A percentile compares a stretch with the other conserved stretches of the same genome.
These are phyloP conservation scores for Actinernus sp. DNA, from an alignment of 92 coral and sea anemone species.

Conservation along the genomic window DNA sequence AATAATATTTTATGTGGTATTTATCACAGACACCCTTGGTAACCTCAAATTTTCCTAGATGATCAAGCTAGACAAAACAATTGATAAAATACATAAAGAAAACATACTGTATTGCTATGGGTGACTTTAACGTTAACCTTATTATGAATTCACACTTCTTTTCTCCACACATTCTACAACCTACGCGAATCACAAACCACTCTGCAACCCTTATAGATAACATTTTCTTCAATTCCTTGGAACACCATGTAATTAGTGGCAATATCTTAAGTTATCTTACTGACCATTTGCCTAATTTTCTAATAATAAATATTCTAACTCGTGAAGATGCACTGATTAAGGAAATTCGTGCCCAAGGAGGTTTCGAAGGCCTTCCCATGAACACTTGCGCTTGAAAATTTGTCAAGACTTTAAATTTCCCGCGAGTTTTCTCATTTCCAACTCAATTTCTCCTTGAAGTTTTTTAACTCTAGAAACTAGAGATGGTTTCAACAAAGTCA, in stretches of 20 bases:
- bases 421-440: too few relatives aligned
- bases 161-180: conserved; percentile 46
- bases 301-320: conserved; percentile 55
- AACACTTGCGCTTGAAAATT: too few relatives aligned
- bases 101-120: conserved; percentile 47
- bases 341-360: too few relatives aligned
- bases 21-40: conserved; percentile 64
- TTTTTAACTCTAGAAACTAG: too few relatives aligned
- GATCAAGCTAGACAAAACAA: conserved; percentile 27
- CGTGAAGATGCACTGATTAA: too few relatives aligned
- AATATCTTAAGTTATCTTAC: conserved; percentile 29
- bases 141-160: conserved; percentile 26
- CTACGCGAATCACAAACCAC: conserved; percentile 29
- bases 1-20: conserved; percentile 54
- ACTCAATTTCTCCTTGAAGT: too few relatives aligned
- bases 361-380: too few relatives aligned
- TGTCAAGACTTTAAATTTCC: too few relatives aligned
- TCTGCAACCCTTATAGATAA: conserved; percentile 35
- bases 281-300: conserved; percentile 53
- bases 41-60: conserved; percentile 42
- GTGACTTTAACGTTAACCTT: conserved; percentile 60
- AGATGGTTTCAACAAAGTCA: too few relatives aligned
- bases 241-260: conserved; percentile 34
- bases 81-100: conserved; percentile 49
- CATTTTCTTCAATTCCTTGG: conserved; percentile 36